A percentile compares a stretch with the other conserved stretches of the same genome.
Evolutionary conservation across 1,140 invertebrate species (phyloP).

Genomic region (Akabosia matsudoensis): DNA sequence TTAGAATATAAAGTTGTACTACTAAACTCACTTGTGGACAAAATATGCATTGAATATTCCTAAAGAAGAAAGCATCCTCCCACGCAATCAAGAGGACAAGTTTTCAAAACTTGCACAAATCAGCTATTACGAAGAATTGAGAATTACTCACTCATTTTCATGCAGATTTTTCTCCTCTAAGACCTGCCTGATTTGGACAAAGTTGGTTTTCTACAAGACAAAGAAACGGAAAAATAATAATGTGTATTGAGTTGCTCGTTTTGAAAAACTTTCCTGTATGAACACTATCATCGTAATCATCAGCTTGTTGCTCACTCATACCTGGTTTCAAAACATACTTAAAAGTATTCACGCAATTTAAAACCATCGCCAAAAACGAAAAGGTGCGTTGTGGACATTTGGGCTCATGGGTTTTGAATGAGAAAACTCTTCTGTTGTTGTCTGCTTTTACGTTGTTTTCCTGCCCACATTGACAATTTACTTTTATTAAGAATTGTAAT

Average conservation of each 20-base stretch:
- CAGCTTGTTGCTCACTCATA: no score
- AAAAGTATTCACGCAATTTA: background rate
- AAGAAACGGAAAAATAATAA: background rate
- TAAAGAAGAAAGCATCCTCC: background rate
- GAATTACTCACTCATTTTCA: background rate
- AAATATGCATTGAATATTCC: no score
- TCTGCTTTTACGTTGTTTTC: background rate
- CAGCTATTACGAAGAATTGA: no score
- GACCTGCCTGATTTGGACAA: conserved; percentile 2
- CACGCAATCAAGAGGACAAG: background rate
- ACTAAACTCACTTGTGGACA: no score
- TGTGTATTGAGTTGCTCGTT: background rate
- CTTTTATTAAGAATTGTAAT: background rate
- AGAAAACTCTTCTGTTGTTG: no score
- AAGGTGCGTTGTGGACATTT: background rate
- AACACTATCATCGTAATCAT: background rate
- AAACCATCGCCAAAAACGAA: background rate
- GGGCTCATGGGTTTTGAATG: background rate
- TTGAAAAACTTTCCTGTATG: background rate
- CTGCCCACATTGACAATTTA: background rate
- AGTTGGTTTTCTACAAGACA: background rate
- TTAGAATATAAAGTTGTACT: no score
- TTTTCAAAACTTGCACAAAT: no score
- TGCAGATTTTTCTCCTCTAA: no score
- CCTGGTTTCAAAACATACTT: no score